phyloP scores from a whole-genome alignment of 1,140 invertebrate genomes.

The Hylaeus anthracinus region DNA sequence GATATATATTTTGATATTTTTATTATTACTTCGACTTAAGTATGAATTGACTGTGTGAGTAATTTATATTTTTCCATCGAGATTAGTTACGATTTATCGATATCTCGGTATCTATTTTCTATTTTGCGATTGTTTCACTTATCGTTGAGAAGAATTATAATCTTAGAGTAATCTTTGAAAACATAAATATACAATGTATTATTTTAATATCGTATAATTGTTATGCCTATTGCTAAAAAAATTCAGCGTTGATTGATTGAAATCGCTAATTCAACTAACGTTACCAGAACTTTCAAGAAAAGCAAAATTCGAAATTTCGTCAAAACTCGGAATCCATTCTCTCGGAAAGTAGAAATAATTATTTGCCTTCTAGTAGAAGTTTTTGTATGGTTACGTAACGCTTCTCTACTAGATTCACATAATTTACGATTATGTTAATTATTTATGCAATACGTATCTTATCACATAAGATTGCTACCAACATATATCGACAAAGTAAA shows the following conservation, averaged over 20 bases:
- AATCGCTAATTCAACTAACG: no score
- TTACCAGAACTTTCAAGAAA: no score
- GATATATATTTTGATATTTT: no score
- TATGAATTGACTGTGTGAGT: not conserved
- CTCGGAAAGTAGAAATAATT: not conserved
- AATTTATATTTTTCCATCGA: not conserved
- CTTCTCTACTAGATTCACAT: not conserved
- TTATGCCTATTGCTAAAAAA: no score
- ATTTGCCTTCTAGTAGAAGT: not conserved
- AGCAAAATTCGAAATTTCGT: no score
- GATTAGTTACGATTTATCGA: not conserved
- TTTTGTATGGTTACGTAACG: not conserved
- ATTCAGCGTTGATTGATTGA: no score
- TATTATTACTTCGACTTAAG: no score
- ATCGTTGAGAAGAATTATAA: no score
- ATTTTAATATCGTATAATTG: no score
- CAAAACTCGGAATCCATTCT: no score
- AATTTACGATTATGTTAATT: not conserved
- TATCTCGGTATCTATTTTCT: not conserved
- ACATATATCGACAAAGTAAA: not conserved
- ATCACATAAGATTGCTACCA: not conserved
- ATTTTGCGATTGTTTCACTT: not conserved
- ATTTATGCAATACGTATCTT: not conserved
- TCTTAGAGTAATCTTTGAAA: no score
- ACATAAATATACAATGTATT: no score